phyloP scores from a whole-genome alignment of 2,888 invertebrate species.

The Aquatica leii region DNA sequence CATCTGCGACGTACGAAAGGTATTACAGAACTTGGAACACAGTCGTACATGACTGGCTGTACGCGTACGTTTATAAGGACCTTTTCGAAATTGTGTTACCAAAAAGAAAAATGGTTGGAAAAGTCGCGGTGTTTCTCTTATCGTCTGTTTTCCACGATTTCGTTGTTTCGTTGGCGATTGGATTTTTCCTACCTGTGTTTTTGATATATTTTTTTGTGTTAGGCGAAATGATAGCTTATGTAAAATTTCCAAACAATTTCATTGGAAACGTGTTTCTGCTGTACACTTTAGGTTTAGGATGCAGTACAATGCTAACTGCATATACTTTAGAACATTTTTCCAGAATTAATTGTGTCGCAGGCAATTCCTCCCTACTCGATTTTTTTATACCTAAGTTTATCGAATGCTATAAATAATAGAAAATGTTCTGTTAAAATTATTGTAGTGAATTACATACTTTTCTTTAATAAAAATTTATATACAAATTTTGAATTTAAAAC shows the following conservation, averaged over 20 bases:
- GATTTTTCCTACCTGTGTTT: slow-evolving; percentile 89
- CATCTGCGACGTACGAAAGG: slow-evolving; percentile 77
- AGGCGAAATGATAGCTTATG: slow-evolving; percentile 68
- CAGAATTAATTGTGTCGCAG: slow-evolving; percentile 71
- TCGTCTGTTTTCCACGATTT: slow-evolving; percentile 92
- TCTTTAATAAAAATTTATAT: no score
- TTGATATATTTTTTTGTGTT: slow-evolving; percentile 78
- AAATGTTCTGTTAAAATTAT: no score
- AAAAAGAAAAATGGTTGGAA: slow-evolving; percentile 63
- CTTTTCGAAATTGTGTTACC: slow-evolving; percentile 59
- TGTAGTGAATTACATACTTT: no score
- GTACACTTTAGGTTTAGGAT: slow-evolving; percentile 81
- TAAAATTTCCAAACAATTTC: slow-evolving; percentile 57
- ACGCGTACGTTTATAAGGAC: slow-evolving; percentile 87
- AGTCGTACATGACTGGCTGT: slow-evolving; percentile 94
- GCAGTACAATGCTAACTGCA: slow-evolving; percentile 75
- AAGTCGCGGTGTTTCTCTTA: slow-evolving; percentile 74
- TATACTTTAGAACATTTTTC: slow-evolving; percentile 91
- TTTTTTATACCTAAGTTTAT: slow-evolving; percentile 1
- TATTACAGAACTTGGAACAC: slow-evolving; percentile 95
- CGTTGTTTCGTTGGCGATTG: slow-evolving; percentile 77
- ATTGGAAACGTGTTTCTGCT: slow-evolving; percentile 84
- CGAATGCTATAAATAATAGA: neutral
- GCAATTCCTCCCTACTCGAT: neutral
- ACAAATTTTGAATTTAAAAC: no score